Percentiles rank a stretch among this genome's conserved stretches.
Conservation (phyloP, 1,140 invertebrate species). For the Orchesella cincta region DNA sequence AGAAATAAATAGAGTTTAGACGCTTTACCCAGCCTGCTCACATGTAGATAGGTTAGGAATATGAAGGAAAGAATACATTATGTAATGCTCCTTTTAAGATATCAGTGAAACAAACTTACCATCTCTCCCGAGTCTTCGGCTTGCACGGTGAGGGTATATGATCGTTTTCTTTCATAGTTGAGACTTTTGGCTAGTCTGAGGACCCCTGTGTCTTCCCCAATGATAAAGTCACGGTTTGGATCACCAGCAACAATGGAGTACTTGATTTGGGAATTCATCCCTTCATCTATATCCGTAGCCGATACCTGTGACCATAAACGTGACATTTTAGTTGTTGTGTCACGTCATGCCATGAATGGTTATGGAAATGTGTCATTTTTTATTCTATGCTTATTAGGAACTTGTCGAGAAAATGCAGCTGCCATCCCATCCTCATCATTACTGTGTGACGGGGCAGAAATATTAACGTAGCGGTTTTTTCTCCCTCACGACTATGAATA, state of each 20-base stretch:
- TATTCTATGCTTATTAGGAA: not conserved
- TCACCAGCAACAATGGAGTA: conserved; percentile 88
- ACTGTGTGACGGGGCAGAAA: no score
- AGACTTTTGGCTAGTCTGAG: conserved; percentile 86
- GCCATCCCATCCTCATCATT: no score
- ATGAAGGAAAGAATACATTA: no score
- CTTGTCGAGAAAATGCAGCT: no score
- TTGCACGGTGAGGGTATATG: conserved; percentile 78
- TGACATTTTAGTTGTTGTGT: not conserved
- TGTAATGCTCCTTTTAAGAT: not conserved
- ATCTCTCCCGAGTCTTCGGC: conserved; percentile 82
- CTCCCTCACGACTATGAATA: no score
- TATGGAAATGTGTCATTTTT: conserved; percentile 5
- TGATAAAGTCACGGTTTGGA: conserved; percentile 83
- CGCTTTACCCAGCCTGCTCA: no score
- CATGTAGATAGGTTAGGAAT: no score
- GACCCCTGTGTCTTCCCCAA: conserved; percentile 84
- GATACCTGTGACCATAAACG: conserved; percentile 68
- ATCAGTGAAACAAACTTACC: conserved; percentile 47
- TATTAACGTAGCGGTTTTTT: no score
- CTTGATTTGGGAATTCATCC: conserved; percentile 79
- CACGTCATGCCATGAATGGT: not conserved
- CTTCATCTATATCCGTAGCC: conserved; percentile 88
- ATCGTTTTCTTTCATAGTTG: conserved; percentile 84
- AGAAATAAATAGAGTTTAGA: not conserved